phyloP scores from a whole-genome alignment of 1,140 invertebrate genomes.

The Leucophenga varia region DNA sequence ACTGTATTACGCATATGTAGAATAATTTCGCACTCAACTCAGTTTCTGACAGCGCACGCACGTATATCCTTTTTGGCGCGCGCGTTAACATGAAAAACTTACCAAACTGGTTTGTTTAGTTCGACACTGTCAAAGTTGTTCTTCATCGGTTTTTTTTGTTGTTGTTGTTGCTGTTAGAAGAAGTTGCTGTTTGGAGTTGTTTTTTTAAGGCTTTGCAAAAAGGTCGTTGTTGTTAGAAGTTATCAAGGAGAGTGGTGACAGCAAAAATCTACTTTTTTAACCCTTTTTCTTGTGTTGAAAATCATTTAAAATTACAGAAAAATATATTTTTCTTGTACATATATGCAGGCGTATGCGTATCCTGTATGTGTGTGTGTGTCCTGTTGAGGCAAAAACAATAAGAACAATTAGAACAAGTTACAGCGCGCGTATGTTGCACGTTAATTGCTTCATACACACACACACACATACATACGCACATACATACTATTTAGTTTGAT shows the following conservation, averaged over 20 bases:
- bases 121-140: not conserved
- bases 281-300: constrained; percentile 14
- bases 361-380: not conserved
- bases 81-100: constrained; percentile 8
- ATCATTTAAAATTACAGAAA: constrained; percentile 15
- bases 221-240: too few species aligned
- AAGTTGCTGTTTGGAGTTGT: too few species aligned
- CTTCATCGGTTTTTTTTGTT: constrained; percentile 2
- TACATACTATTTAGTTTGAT: too few species aligned
- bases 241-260: too few species aligned
- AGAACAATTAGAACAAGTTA: not conserved
- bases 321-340: not conserved
- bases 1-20: too few species aligned
- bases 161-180: not conserved
- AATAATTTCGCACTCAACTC: too few species aligned
- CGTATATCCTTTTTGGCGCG: too few species aligned
- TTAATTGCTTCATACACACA: constrained; percentile 6
- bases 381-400: too few species aligned
- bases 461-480: constrained; percentile 24
- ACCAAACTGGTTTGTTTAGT: constrained; percentile 10
- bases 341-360: constrained; percentile 1
- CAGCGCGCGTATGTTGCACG: constrained; percentile 43
- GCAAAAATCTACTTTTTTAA: constrained; percentile 8
- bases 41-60: too few species aligned
- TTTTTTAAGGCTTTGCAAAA: too few species aligned